Evolutionary conservation across 2,888 invertebrate species (phyloP).

Genomic region (Uloborus plumipes): DNA sequence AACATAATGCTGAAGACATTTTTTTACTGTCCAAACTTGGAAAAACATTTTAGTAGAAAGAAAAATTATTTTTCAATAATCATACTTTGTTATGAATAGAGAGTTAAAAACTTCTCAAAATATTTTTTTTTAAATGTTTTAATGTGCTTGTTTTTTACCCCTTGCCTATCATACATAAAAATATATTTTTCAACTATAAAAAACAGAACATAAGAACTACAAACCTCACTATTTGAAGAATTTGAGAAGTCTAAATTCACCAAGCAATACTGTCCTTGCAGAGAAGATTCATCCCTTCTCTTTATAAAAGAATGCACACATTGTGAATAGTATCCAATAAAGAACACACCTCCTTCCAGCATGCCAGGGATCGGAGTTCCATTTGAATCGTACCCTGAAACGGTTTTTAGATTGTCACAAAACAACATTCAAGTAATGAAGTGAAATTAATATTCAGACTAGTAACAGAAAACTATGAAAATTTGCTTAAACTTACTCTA

Average conservation of each 20-base stretch:
- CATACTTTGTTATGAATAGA: too few relatives aligned
- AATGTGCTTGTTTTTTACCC: not conserved
- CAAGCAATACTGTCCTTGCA: conserved; percentile 65
- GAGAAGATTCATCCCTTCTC: not conserved
- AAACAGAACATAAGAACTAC: not conserved
- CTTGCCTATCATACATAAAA: too few relatives aligned
- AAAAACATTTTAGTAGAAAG: too few relatives aligned
- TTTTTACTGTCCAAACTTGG: too few relatives aligned
- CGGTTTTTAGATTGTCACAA: not conserved
- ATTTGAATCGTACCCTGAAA: conserved; percentile 66
- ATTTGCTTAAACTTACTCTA: too few relatives aligned
- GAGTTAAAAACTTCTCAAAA: not conserved
- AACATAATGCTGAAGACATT: too few relatives aligned
- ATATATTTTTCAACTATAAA: not conserved
- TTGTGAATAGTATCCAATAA: conserved; percentile 66
- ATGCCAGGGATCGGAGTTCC: conserved; percentile 66
- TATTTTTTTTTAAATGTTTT: not conserved
- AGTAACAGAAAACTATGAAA: too few relatives aligned
- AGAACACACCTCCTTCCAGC: conserved; percentile 62
- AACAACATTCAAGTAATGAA: not conserved
- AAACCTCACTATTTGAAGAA: conserved; percentile 11
- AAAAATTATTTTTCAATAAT: too few relatives aligned
- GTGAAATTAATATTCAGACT: too few relatives aligned
- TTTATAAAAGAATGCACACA: conserved; percentile 59
- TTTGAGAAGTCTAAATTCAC: conserved; percentile 42